Conservation (phyloP, 53 echinoderm and acorn worm genomes). For the Temnopleurus reevesii region DNA sequence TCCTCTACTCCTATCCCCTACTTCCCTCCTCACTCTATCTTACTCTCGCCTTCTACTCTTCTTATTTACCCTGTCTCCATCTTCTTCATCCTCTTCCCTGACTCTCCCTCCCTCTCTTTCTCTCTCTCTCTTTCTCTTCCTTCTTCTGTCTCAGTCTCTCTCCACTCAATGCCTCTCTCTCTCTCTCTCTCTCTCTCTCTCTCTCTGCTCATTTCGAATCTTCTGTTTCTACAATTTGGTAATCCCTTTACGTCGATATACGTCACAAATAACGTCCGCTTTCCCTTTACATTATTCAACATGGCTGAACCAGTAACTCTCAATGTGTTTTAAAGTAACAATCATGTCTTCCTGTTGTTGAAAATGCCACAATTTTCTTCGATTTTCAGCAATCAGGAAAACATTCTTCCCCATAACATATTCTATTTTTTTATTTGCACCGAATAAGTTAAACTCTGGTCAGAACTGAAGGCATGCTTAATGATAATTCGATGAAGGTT, state of each 20-base stretch:
- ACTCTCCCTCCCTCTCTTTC: no score
- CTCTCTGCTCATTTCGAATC: background rate
- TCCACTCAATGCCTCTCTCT: background rate
- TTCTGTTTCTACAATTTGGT: slow-evolving; percentile 23
- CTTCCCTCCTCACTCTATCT: background rate
- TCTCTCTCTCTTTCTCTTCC: background rate
- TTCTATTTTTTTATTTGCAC: no score
- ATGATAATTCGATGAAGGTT: background rate
- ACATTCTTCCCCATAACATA: background rate
- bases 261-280: slow-evolving; percentile 28
- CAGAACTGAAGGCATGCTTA: background rate
- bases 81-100: background rate
- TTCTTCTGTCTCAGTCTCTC: background rate
- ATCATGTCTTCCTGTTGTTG: background rate
- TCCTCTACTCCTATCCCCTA: background rate
- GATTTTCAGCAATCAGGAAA: background rate
- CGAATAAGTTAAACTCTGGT: background rate
- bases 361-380: background rate
- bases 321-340: slow-evolving; percentile 2
- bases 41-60: background rate
- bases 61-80: background rate
- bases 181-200: background rate
- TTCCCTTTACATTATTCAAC: slow-evolving; percentile 31
- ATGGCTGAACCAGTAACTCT: background rate
- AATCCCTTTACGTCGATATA: slow-evolving; percentile 32